Evolutionary conservation across 2,888 invertebrate genomes (phyloP), one percentile per base, ranked within the genome.

Genomic region (Ophion obscuratus): DNA sequence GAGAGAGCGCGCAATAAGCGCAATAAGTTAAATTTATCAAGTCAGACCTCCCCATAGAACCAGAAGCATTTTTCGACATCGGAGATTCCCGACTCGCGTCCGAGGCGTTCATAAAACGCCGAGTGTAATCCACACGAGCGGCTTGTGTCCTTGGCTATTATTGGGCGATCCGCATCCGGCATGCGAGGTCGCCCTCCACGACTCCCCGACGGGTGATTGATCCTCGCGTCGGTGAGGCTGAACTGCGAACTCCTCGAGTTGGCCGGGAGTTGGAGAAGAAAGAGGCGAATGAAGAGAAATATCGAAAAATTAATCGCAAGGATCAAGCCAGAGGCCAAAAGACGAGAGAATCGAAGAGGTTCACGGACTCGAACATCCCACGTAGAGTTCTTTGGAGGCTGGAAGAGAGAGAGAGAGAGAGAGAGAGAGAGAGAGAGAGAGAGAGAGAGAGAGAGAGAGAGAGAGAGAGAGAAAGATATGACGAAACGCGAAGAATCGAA

Each of bases 71-170:
- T 73, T 17, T 68, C 62, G 61, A 57, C 20, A 27, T 11, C 4
- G 9, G 40, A 6, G 40, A 40, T 7, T 9, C 9, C 40, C 9
- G 40, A 40, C 5, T 27, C 27, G 27, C 17, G 31, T 17, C 31
- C 17, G 10, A 0, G 11, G 3, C 64, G 31, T 31, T 64, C 31
- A 5, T 2, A 44, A 17, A 1, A 7, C 36, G 24, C 11, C 57
- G 57, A 10, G 53, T 57, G 57, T 57, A 53, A 47, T 31, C 53
- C n/a, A 53, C 57, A 71, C 57, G 36, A 57, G 47, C 27, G n/a
- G 31, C 61, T 20, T 53, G 40, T 78, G 86, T 82, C 84, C 86
- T 87, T 82, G 84, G 81, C 40, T 84, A 82, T 84, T 87, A 71
- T 82, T 78, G 70, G 75, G 53, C 59, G 78, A 61, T 77, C n/a